Evolutionary conservation across 2,888 invertebrate species (phyloP), one percentile per base, ranked within the genome.

Genomic region (Drosophila acutilabella): DNA sequence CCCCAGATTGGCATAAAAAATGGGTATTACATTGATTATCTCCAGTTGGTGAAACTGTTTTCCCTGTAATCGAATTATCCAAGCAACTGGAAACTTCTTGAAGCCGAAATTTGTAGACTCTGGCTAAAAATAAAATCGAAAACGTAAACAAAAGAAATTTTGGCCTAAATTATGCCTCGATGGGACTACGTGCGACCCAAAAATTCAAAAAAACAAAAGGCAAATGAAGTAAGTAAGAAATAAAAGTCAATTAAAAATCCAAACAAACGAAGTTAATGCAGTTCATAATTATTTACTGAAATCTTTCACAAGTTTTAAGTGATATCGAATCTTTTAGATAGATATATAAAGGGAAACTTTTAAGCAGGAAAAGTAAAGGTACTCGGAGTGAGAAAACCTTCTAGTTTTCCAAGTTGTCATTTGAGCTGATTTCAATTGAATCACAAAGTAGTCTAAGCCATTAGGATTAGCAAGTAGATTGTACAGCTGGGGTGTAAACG

Each of bases 161-260:
- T 26, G 41, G 42, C 1, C 36, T 62, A 57, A 77, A 62, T 70
- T 69, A 71, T 71, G 65, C 45, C 42, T 54, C 69, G 48, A 36
- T 51, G 26, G 50, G 18, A 30, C 68, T 80, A 82, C 82, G 82
- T 82, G 84, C 51, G 84, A 84, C 82, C 84, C 80, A 67, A 68
- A 83, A 81, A 78, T 30, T n/a, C 10, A 16, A 60, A 26, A 26
- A n/a, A 42, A 52, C 44, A 18, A 16, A 45, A 57, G 16, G 36
- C 11, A 42, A 36, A 40, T 20, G 66, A 65, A 14, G 23, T 40
- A 30, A 54, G 41, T 20, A 40, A 13, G 38, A 41, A 44, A 36
- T n/a, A n/a, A 42, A 33, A 18, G 13, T 26, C 45, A 30, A 41
- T 45, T 36, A 41, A 50, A 53, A 11, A 40, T 4, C 7, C 45